Conservation (phyloP, 1,140 invertebrate genomes). For the Lineus longissimus region DNA sequence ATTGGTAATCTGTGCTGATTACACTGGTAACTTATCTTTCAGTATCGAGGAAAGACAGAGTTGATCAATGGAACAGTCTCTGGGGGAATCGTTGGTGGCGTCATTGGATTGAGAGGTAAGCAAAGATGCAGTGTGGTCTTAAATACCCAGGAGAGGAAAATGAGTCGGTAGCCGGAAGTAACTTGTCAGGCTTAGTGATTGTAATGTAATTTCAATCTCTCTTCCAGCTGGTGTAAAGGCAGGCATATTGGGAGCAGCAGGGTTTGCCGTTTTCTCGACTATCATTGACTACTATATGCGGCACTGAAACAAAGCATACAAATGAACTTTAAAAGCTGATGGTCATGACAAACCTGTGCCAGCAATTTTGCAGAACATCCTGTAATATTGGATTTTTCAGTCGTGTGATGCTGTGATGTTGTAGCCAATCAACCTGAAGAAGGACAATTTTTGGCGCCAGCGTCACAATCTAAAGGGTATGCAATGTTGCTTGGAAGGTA, state of each 20-base stretch:
- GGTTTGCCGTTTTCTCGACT: constrained; percentile 94
- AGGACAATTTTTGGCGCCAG: too few relatives aligned
- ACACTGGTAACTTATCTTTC: too few relatives aligned
- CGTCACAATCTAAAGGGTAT: too few relatives aligned
- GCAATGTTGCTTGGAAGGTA: too few relatives aligned
- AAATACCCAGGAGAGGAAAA: not conserved
- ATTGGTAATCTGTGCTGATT: too few relatives aligned
- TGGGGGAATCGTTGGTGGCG: constrained; percentile 86
- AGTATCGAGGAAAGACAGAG: constrained; percentile 88
- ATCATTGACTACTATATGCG: constrained; percentile 93
- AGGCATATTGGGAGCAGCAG: constrained; percentile 83
- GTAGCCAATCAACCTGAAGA: too few relatives aligned
- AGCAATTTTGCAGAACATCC: too few relatives aligned
- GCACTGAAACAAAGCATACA: constrained; percentile 47
- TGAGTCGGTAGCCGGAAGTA: not conserved
- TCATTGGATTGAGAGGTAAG: constrained; percentile 88
- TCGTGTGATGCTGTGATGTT: too few relatives aligned
- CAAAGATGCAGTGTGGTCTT: not conserved
- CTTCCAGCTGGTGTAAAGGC: constrained; percentile 85
- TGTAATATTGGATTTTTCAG: too few relatives aligned
- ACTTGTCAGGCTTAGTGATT: not conserved
- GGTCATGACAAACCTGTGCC: too few relatives aligned
- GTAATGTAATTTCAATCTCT: not conserved
- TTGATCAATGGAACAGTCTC: constrained; percentile 95
- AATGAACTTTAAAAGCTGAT: too few relatives aligned